phyloP scores from a whole-genome alignment of 2,113 vertebrate species.

The Clarias magur region DNA sequence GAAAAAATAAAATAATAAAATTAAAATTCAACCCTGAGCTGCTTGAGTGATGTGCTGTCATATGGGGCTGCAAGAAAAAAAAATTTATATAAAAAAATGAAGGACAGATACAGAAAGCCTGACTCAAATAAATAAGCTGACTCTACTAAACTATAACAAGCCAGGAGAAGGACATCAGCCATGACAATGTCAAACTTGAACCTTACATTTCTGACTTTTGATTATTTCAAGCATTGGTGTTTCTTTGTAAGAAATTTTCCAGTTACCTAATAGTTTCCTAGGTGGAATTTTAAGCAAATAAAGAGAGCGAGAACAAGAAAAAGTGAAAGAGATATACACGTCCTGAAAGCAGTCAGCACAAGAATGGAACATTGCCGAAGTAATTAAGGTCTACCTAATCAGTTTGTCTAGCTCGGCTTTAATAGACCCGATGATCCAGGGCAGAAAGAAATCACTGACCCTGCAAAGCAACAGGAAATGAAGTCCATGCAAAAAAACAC shows the following conservation, averaged over 20 bases:
- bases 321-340: slow-evolving; percentile 10
- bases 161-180: not conserved
- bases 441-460: slow-evolving; percentile 54
- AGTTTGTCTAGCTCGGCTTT: slow-evolving; percentile 45
- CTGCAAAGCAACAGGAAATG: slow-evolving; percentile 57
- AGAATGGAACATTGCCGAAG: not conserved
- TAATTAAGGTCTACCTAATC: slow-evolving; percentile 57
- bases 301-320: no score
- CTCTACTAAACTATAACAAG: slow-evolving; percentile 14
- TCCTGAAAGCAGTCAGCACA: slow-evolving; percentile 30
- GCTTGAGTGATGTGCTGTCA: slow-evolving; percentile 19
- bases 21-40: not conserved
- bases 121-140: slow-evolving; percentile 37
- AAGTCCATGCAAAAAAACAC: slow-evolving; percentile 44
- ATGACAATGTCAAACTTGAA: not conserved
- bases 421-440: slow-evolving; percentile 48
- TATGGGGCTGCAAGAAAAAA: not conserved
- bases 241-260: slow-evolving; percentile 2
- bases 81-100: not conserved
- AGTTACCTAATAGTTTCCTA: not conserved
- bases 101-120: slow-evolving; percentile 28
- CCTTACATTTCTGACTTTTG: not conserved
- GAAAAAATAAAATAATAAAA: not conserved
- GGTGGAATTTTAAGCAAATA: not conserved
- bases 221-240: slow-evolving; percentile 15